A percentile compares a stretch with the other conserved stretches of the same genome.
These are phyloP conservation scores for Ptychadena robeensis DNA, from an alignment of 2,797 vertebrate genomes.

Conservation along the genomic window DNA sequence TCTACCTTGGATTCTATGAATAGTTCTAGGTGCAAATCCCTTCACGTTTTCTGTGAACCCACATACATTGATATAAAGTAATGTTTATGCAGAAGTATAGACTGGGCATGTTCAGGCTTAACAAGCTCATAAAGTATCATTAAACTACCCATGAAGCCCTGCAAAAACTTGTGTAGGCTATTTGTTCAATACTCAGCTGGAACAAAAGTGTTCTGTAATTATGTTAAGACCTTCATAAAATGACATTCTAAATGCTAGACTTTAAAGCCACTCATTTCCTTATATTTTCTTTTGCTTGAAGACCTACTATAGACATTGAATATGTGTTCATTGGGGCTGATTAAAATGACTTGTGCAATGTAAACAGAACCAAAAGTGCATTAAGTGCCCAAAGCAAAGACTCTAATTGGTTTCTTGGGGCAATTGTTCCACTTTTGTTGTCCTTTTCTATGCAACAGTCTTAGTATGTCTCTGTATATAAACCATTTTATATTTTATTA, in stretches of 20 bases:
- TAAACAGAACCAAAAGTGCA: background rate
- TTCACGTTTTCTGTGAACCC: slow-evolving; percentile 31
- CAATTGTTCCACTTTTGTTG: background rate
- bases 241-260: slow-evolving; percentile 7
- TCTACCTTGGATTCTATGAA: slow-evolving; percentile 51
- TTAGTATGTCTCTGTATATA: background rate
- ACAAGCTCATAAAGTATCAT: slow-evolving; percentile 47
- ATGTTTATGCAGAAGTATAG: slow-evolving; percentile 41
- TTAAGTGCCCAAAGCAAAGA: background rate
- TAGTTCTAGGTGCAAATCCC: slow-evolving; percentile 53
- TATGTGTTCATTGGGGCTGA: background rate
- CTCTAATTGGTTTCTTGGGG: background rate
- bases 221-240: slow-evolving; percentile 36
- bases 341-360: background rate
- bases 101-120: slow-evolving; percentile 35
- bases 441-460: background rate
- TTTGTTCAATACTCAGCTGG: slow-evolving; percentile 48
- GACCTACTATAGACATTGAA: slow-evolving; percentile 4
- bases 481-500: slow-evolving; percentile 33
- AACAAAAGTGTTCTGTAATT: slow-evolving; percentile 36
- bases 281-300: slow-evolving; percentile 3
- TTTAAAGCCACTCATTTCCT: slow-evolving; percentile 18
- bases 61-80: slow-evolving; percentile 33
- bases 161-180: slow-evolving; percentile 49
- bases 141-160: slow-evolving; percentile 19